These are phyloP conservation scores for Oncorhynchus clarkii DNA, from an alignment of 2,113 vertebrate genomes.

Conservation along the genomic window DNA sequence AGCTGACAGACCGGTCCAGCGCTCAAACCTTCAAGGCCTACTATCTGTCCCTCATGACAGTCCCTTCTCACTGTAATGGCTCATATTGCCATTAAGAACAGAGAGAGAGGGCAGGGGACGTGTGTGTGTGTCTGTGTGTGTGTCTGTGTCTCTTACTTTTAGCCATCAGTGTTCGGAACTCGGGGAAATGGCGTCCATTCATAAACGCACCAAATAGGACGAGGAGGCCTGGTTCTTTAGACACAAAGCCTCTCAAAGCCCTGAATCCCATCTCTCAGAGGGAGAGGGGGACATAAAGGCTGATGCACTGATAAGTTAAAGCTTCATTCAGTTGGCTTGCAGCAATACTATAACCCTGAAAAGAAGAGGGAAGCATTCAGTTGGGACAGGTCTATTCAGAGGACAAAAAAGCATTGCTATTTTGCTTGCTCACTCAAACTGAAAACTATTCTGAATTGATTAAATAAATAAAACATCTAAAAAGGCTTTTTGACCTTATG, in stretches of 20 bases:
- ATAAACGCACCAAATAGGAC: conserved; percentile 40
- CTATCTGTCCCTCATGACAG: conserved; percentile 49
- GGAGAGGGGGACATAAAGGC: conserved; percentile 36
- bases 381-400: conserved; percentile 20
- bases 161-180: conserved; percentile 13
- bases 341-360: conserved; percentile 23
- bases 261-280: conserved; percentile 43
- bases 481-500: neutral
- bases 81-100: conserved; percentile 59
- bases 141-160: no score
- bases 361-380: no score
- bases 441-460: no score
- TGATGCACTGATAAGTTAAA: conserved; percentile 15
- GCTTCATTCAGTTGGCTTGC: conserved; percentile 39
- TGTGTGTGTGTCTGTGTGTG: neutral
- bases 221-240: conserved; percentile 47
- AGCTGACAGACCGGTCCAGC: conserved; percentile 39
- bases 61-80: conserved; percentile 56
- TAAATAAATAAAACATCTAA: no score
- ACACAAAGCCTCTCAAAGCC: conserved; percentile 42
- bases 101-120: neutral
- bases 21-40: conserved; percentile 50
- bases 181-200: conserved; percentile 42
- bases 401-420: neutral
- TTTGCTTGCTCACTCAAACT: neutral